A percentile compares a stretch with the other conserved stretches of the same genome.
Conservation (phyloP, 2,888 invertebrate genomes). For the Pocota personata region DNA sequence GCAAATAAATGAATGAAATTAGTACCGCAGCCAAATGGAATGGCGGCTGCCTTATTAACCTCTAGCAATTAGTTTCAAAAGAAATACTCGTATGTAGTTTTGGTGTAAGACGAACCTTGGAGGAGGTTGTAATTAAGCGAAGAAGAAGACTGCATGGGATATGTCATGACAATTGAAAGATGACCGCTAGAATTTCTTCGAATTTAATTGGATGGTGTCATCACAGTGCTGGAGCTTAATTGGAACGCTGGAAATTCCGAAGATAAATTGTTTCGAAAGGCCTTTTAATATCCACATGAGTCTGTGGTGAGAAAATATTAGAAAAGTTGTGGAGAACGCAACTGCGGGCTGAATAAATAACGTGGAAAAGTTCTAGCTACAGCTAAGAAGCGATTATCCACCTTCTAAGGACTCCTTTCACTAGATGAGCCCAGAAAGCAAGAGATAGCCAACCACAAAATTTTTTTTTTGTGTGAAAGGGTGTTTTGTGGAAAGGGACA, state of each 20-base stretch:
- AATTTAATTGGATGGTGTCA: slow-evolving; percentile 57
- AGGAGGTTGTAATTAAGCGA: background rate
- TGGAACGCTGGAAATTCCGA: background rate
- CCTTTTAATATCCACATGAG: background rate
- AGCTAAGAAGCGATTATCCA: too few species aligned
- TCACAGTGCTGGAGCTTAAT: slow-evolving; percentile 9
- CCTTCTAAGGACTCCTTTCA: too few species aligned
- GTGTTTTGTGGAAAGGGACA: too few species aligned
- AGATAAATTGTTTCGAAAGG: slow-evolving; percentile 4
- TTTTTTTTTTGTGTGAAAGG: too few species aligned
- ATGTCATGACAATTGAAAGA: background rate
- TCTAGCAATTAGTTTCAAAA: slow-evolving; percentile 61
- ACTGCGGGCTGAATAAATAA: too few species aligned
- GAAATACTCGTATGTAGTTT: slow-evolving; percentile 1
- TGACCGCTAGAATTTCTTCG: slow-evolving; percentile 16
- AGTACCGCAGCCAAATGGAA: slow-evolving; percentile 38
- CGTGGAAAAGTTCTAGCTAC: too few species aligned
- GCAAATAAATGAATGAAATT: slow-evolving; percentile 44
- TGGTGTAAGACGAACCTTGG: background rate
- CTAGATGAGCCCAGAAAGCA: too few species aligned
- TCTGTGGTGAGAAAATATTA: background rate
- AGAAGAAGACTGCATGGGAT: background rate
- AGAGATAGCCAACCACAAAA: too few species aligned
- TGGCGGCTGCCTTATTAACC: slow-evolving; percentile 63
- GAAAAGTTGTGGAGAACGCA: background rate